Conservation (phyloP, 37 sponge, comb jelly and placozoan species). For the Theonella swinhoei region DNA sequence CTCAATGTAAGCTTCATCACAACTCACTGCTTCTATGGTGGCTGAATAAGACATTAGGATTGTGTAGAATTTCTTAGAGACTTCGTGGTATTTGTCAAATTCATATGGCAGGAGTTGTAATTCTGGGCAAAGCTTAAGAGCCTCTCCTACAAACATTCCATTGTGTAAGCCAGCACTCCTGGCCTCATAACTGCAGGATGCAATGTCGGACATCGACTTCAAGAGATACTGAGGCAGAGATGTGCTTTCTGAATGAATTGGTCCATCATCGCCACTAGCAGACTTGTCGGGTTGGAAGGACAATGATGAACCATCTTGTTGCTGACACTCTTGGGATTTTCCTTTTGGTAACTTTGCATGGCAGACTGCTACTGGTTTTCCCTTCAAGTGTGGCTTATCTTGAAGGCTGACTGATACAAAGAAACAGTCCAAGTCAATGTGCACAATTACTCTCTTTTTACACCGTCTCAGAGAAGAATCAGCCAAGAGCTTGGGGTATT, state of each 20-base stretch:
- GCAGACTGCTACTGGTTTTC: slow-evolving; percentile 86
- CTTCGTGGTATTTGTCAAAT: slow-evolving; percentile 77
- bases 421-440: slow-evolving; percentile 94
- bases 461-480: slow-evolving; percentile 19
- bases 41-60: slow-evolving; percentile 63
- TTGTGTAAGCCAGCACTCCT: slow-evolving; percentile 75
- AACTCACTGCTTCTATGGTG: slow-evolving; percentile 85
- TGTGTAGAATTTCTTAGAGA: slow-evolving; percentile 73
- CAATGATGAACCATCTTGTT: background rate
- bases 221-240: background rate
- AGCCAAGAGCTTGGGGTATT: slow-evolving; percentile 15
- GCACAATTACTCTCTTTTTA: slow-evolving; percentile 52
- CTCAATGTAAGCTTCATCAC: slow-evolving; percentile 95
- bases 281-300: background rate
- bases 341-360: slow-evolving; percentile 58
- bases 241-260: background rate
- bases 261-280: background rate
- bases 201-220: slow-evolving; percentile 81
- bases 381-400: slow-evolving; percentile 64
- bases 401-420: slow-evolving; percentile 84
- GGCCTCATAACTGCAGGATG: slow-evolving; percentile 92
- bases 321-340: background rate
- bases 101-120: slow-evolving; percentile 84
- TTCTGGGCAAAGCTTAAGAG: slow-evolving; percentile 85
- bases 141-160: slow-evolving; percentile 88